Evolutionary conservation across 2,888 invertebrate species (phyloP), one percentile per base, ranked within the genome.

Genomic region (Netelia virgata): DNA sequence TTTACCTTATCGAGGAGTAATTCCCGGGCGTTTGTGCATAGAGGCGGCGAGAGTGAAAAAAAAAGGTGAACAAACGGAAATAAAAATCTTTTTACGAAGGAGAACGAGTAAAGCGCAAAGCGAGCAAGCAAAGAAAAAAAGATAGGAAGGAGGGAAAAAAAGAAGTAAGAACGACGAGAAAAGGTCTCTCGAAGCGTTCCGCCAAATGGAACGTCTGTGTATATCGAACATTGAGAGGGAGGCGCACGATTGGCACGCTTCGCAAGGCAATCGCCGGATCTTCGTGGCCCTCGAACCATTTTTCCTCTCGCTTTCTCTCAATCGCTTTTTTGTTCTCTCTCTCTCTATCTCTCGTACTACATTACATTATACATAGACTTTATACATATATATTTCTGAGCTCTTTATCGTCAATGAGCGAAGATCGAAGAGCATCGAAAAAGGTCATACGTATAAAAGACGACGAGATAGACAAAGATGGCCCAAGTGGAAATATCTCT

Each of bases 261-360:
- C 41, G 74, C 73, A 57, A 78, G 84, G 50, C 84, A 84, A 82
- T 84, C 84, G 69, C 81, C 78, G 84, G 84, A 84, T 84, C 84
- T 82, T 55, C 78, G 74, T 74, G 77, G 74, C 64, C 78, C 78
- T 73, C 81, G 81, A 84, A 84, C 84, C 78, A 84, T 84, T 84
- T 84, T 84, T 78, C 81, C 73, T 81, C 80, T 53, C 68, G 57
- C 36, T 74, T 61, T 74, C 36, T 61, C 47, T 59, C 36, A 28
- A 59, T 36, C 61, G 9, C 43, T 61, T 64, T 55, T 57, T 74
- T 36, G 23, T 28, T 43, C 68, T 28, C 61, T 53, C 68, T 63
- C 36, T 74, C 68, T 74, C 36, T 61, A 28, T 59, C 36, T 47
- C 68, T 36, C 61, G 14, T 28, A 3, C 69, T 14, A 18, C 20